Evolutionary conservation across 1,140 invertebrate genomes (phyloP).

Genomic region (Heliconius hermathena): DNA sequence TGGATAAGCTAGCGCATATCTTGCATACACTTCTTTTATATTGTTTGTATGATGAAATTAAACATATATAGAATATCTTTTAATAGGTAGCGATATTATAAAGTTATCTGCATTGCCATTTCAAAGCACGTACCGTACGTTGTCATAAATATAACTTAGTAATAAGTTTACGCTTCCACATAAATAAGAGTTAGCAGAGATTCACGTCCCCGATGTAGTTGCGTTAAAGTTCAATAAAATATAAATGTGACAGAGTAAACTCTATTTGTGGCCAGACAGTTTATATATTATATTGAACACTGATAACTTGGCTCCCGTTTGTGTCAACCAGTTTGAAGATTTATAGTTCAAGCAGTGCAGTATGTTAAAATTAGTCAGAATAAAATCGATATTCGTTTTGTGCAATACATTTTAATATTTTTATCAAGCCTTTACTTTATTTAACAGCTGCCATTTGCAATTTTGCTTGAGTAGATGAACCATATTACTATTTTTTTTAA

Average conservation of each 20-base stretch:
- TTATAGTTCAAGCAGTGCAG: conserved; percentile 1
- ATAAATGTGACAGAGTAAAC: conserved; percentile 26
- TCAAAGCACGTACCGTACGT: conserved; percentile 26
- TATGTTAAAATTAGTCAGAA: conserved; percentile 3
- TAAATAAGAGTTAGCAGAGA: not conserved
- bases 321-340: conserved; percentile 30
- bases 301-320: conserved; percentile 28
- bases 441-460: no score
- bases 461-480: no score
- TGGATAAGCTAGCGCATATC: no score
- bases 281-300: conserved; percentile 31
- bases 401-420: no score
- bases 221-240: conserved; percentile 32
- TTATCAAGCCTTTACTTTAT: no score
- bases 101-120: conserved; percentile 22
- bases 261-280: conserved; percentile 23
- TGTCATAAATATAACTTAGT: conserved; percentile 33
- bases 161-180: conserved; percentile 10
- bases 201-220: conserved; percentile 30
- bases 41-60: no score
- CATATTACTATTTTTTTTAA: no score
- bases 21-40: no score
- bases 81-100: not conserved
- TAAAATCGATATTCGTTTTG: not conserved
- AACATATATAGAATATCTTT: no score